These are phyloP conservation scores for Zaprionus camerounensis DNA, from an alignment of 1,140 invertebrate species.

Conservation along the genomic window DNA sequence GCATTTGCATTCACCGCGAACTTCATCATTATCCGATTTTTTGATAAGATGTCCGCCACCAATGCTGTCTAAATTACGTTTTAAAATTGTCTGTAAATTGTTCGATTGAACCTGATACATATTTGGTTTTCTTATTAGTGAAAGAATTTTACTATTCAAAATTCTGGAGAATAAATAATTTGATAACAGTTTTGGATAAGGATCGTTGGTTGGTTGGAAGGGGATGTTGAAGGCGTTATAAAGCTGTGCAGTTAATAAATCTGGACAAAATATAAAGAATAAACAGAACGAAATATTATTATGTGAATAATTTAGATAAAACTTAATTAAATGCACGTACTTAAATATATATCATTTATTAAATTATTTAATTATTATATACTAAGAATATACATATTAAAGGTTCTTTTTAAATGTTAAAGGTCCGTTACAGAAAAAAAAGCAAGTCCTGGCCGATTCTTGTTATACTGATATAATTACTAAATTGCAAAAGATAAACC, in stretches of 20 bases:
- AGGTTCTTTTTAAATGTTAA: neutral
- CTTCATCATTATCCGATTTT: conserved; percentile 42
- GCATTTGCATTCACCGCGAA: conserved; percentile 16
- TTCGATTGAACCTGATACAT: conserved; percentile 10
- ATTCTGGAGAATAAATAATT: neutral
- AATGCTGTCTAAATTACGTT: conserved; percentile 69
- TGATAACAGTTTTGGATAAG: neutral
- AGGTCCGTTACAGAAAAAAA: too few relatives aligned
- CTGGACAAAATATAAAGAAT: neutral
- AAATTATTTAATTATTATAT: neutral
- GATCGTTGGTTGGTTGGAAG: neutral
- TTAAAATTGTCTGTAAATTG: conserved; percentile 20
- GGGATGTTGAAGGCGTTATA: neutral
- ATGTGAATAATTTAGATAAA: neutral
- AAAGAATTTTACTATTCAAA: neutral
- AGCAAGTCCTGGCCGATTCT: too few relatives aligned
- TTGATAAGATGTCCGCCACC: conserved; percentile 70
- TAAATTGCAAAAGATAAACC: too few relatives aligned
- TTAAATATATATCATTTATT: neutral
- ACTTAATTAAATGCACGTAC: neutral
- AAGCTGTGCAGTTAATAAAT: neutral
- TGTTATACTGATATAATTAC: too few relatives aligned
- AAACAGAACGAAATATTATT: neutral
- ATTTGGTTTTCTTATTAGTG: conserved; percentile 7
- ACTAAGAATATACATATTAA: neutral